Evolutionary conservation across 2,797 vertebrate genomes (phyloP).

Genomic region (Catamblyrhynchus diadema): DNA sequence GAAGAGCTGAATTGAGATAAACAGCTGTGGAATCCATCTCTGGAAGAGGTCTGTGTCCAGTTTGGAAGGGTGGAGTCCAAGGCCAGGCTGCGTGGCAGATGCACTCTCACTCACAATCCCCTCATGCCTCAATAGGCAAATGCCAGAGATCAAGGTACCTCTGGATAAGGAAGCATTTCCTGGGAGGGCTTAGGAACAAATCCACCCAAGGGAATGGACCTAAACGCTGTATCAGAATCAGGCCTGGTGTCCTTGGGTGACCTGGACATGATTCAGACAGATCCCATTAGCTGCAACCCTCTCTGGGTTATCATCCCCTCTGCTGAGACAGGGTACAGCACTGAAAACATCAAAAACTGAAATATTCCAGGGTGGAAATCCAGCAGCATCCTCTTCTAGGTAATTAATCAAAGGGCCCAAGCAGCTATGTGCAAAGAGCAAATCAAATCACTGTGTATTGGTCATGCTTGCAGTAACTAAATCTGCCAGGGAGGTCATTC

Average conservation of each 20-base stretch:
- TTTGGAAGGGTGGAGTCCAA: neutral
- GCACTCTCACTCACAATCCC: neutral
- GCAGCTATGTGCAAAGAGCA: neutral
- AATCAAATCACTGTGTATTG: neutral
- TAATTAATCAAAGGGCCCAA: neutral
- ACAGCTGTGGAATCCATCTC: neutral
- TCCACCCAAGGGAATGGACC: neutral
- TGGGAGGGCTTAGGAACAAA: neutral
- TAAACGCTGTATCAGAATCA: neutral
- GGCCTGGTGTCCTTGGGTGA: neutral
- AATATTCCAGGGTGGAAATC: neutral
- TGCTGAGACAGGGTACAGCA: neutral
- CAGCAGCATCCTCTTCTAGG: neutral
- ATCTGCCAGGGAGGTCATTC: neutral
- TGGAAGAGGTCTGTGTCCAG: neutral
- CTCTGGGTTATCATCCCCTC: neutral
- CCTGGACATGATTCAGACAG: neutral
- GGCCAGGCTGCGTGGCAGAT: neutral
- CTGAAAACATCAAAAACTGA: neutral
- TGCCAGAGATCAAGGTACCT: neutral
- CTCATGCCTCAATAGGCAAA: neutral
- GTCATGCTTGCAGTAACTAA: slow-evolving; percentile 2
- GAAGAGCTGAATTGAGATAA: neutral
- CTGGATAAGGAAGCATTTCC: neutral
- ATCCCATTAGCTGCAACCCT: neutral